A percentile compares a stretch with the other conserved stretches of the same genome.
These are phyloP conservation scores for Amphibalanus amphitrite DNA, from an alignment of 1,140 invertebrate species.

Conservation along the genomic window DNA sequence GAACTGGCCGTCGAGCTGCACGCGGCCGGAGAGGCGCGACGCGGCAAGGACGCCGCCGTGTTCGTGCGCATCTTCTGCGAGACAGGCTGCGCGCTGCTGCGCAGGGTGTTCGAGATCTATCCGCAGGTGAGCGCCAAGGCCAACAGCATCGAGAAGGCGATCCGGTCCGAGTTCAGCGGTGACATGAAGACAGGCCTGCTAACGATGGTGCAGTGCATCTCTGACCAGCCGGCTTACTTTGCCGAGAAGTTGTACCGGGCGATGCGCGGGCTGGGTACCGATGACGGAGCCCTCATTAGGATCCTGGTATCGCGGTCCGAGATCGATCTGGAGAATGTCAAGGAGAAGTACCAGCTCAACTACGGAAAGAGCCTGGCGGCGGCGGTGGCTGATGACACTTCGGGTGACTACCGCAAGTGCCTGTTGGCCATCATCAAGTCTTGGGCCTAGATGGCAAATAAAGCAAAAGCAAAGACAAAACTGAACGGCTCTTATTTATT, in stretches of 20 bases:
- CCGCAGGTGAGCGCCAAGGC: constrained; percentile 45
- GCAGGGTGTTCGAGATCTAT: constrained; percentile 53
- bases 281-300: constrained; percentile 27
- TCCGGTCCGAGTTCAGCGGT: constrained; percentile 74
- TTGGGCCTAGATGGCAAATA: not conserved
- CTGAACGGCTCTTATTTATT: no score
- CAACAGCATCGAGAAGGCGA: constrained; percentile 63
- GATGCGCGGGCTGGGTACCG: constrained; percentile 28
- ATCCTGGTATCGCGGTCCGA: constrained; percentile 29
- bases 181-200: constrained; percentile 64
- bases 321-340: constrained; percentile 78
- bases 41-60: constrained; percentile 70
- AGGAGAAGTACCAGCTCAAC: constrained; percentile 66
- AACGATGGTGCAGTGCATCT: constrained; percentile 37
- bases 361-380: constrained; percentile 65
- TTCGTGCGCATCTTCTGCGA: constrained; percentile 56
- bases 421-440: constrained; percentile 20
- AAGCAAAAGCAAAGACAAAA: no score
- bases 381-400: constrained; percentile 30
- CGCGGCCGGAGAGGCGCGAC: constrained; percentile 47
- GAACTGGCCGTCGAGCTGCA: not conserved
- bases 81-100: constrained; percentile 31
- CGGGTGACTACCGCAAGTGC: constrained; percentile 29
- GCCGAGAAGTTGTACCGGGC: constrained; percentile 29
- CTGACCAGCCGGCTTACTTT: constrained; percentile 27